Evolutionary conservation across 2,113 vertebrate species (phyloP), one percentile per base, ranked within the genome.

Genomic region (Poecile atricapillus): DNA sequence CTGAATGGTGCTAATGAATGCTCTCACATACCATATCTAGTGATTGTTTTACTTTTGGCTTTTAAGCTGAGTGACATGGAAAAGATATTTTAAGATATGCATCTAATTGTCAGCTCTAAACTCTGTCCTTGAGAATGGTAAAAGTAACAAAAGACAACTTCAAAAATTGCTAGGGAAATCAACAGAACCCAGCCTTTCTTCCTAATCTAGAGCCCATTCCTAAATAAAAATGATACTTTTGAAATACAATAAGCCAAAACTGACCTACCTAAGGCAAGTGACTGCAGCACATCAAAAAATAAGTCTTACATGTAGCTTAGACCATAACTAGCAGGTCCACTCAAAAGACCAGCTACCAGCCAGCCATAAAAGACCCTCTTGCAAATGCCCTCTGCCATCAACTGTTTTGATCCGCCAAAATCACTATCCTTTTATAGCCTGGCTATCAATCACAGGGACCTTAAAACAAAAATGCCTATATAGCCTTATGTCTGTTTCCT

Each of bases 1-100:
- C 50, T 68, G 28, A 89, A 91, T 73, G n/a, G 50, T 91, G 78
- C 67, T 92, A 84, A 96, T 58, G 49, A 91, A 56, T 92, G 27
- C 50, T 93, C 84, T 77, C 22, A 10, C 44, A 71, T 87, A 68
- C 37, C 58, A 37, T 75, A 64, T 69, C 83, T 59, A 62, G 22
- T 5, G 27, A 69, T 59, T 60, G 37, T 5, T 81, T 96, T 85
- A n/a, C 47, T 73, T 93, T 35, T n/a, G 73, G 30, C 52, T 95
- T 74, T 84, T 89, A 93, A 55, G 47, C 37, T 75, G 43, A 90
- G 67, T 79, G 85, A 77, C 30, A 56, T 6, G 59, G 49, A 80
- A 96, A 94, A 89, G 24, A 10, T 17, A 59, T 33, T 78, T 91
- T 60, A 76, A 75, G 78, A 75, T 55, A 50, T 0, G 0, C 18